Percentiles rank a stretch among this genome's conserved stretches.
phyloP scores from a whole-genome alignment of 2,797 vertebrate genomes.

The Coreius guichenoti region DNA sequence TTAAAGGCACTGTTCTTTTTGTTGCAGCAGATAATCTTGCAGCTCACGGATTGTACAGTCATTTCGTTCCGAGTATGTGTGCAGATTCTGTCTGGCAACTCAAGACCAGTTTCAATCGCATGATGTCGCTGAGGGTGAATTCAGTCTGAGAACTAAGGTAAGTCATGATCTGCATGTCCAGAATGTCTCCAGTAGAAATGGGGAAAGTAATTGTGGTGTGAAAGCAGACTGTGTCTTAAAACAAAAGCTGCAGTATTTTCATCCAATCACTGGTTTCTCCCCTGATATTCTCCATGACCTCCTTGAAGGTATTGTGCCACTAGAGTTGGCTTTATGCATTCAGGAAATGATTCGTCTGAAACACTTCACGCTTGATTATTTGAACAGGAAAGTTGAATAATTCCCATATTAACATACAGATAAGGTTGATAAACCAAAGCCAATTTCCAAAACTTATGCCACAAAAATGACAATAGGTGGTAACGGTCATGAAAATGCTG shows the following conservation, averaged over 20 bases:
- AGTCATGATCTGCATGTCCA: slow-evolving; percentile 35
- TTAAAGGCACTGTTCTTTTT: slow-evolving; percentile 41
- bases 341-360: slow-evolving; percentile 25
- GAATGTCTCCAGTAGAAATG: background rate
- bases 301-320: slow-evolving; percentile 34
- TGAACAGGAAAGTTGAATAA: slow-evolving; percentile 28
- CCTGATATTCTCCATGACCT: background rate
- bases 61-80: slow-evolving; percentile 38
- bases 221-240: slow-evolving; percentile 26
- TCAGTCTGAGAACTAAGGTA: too few relatives aligned
- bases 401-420: slow-evolving; percentile 44
- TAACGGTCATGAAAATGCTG: slow-evolving; percentile 41
- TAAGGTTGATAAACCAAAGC: slow-evolving; percentile 36
- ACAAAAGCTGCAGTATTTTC: slow-evolving; percentile 21
- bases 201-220: background rate
- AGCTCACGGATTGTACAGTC: slow-evolving; percentile 27
- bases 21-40: slow-evolving; percentile 42
- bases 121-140: slow-evolving; percentile 8
- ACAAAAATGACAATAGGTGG: slow-evolving; percentile 35
- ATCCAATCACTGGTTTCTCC: slow-evolving; percentile 14
- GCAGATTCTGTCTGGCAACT: slow-evolving; percentile 38
- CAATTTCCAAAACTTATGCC: slow-evolving; percentile 32
- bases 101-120: slow-evolving; percentile 32
- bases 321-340: slow-evolving; percentile 44
- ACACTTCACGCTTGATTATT: slow-evolving; percentile 30